Percentiles rank a stretch among this genome's conserved stretches.
Evolutionary conservation across 2,113 vertebrate species (phyloP).

Genomic region (Neogobius melanostomus): DNA sequence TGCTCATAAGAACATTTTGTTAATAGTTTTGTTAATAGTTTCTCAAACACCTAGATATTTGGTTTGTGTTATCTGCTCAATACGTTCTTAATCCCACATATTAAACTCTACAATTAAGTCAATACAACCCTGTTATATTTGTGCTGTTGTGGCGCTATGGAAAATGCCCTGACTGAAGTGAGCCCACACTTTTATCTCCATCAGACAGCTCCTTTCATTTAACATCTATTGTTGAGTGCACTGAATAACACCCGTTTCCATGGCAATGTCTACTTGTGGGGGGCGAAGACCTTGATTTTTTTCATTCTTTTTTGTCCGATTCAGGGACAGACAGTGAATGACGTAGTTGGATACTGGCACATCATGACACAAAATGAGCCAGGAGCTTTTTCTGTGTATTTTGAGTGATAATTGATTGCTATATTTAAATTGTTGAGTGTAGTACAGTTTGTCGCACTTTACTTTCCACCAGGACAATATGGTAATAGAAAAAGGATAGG

Average conservation of each 20-base stretch:
- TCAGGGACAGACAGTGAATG: slow-evolving; percentile 59
- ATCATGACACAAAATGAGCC: slow-evolving; percentile 30
- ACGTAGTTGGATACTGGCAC: slow-evolving; percentile 36
- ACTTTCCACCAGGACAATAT: too few species aligned
- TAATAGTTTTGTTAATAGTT: too few species aligned
- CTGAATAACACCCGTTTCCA: slow-evolving; percentile 76
- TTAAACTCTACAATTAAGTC: not conserved
- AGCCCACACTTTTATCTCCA: slow-evolving; percentile 63
- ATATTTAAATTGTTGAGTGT: too few species aligned
- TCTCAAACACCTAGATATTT: not conserved
- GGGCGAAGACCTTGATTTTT: slow-evolving; percentile 62
- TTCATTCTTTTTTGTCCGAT: slow-evolving; percentile 55
- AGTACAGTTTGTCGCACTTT: too few species aligned
- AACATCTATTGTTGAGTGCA: slow-evolving; percentile 65
- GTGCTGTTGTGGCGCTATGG: not conserved
- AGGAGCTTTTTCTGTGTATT: slow-evolving; percentile 40
- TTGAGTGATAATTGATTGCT: not conserved
- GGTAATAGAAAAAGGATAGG: too few species aligned
- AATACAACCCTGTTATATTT: not conserved
- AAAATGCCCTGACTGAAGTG: slow-evolving; percentile 39
- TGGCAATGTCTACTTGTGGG: slow-evolving; percentile 72
- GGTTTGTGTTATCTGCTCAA: not conserved
- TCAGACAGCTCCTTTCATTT: slow-evolving; percentile 70
- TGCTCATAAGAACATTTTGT: too few species aligned
- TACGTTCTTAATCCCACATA: not conserved